Percentiles rank a stretch among this genome's conserved stretches.
Evolutionary conservation across 2,113 vertebrate genomes (phyloP).

Genomic region (Poeciliopsis prolifica): DNA sequence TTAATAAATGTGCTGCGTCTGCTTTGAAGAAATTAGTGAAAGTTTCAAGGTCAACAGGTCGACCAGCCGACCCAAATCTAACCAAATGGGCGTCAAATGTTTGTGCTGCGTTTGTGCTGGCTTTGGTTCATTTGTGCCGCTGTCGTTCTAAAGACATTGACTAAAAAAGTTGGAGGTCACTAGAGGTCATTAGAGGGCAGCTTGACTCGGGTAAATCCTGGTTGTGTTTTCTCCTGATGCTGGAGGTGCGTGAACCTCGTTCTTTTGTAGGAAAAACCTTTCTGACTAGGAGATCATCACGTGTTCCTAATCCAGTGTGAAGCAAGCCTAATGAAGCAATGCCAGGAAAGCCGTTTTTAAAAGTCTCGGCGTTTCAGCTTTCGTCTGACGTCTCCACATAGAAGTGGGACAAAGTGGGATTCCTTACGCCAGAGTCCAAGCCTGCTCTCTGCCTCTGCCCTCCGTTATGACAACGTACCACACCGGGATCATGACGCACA

Average conservation of each 20-base stretch:
- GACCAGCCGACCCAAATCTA: no score
- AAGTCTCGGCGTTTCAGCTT: background rate
- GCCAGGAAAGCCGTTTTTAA: background rate
- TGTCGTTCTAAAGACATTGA: no score
- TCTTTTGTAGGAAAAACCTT: no score
- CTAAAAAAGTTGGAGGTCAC: no score
- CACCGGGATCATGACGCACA: background rate
- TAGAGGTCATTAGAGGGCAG: no score
- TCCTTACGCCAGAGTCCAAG: constrained; percentile 20
- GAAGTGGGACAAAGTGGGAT: constrained; percentile 14
- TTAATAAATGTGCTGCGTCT: no score
- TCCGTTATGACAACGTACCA: constrained; percentile 22
- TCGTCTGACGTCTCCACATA: constrained; percentile 7
- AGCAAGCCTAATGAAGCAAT: background rate
- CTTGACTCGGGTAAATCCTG: no score
- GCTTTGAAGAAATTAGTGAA: no score
- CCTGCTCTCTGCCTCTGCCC: constrained; percentile 3
- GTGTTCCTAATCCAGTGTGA: background rate
- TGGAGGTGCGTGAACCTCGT: background rate
- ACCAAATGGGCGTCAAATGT: no score
- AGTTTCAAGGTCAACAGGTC: no score
- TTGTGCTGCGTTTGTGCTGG: no score
- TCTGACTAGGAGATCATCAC: background rate
- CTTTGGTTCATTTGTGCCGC: no score
- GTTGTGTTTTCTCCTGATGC: background rate